These are phyloP conservation scores for Troilus luridus DNA, from an alignment of 2,888 invertebrate species.

Conservation along the genomic window DNA sequence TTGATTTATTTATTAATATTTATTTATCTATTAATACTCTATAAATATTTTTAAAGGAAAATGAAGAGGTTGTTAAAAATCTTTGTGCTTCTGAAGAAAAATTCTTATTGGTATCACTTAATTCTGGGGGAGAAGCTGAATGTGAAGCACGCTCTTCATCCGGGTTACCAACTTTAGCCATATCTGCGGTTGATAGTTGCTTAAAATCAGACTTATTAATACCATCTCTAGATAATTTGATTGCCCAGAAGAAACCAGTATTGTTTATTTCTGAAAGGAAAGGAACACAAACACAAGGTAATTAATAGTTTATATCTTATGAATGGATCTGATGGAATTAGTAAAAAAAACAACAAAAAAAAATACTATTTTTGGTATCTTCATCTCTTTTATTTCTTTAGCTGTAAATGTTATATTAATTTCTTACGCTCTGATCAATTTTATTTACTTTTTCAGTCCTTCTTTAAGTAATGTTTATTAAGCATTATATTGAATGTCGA, in stretches of 20 bases:
- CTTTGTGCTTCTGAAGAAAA: slow-evolving; percentile 32
- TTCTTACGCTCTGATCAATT: not conserved
- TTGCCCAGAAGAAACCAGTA: slow-evolving; percentile 7
- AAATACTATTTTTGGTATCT: too few relatives aligned
- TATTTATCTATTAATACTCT: too few relatives aligned
- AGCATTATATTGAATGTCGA: too few relatives aligned
- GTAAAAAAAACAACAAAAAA: not conserved
- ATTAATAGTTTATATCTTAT: not conserved
- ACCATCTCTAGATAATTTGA: not conserved
- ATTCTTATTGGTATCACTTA: slow-evolving; percentile 8
- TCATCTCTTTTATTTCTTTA: too few relatives aligned
- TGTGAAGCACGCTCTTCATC: not conserved
- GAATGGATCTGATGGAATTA: not conserved
- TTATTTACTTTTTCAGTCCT: not conserved
- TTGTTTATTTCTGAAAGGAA: slow-evolving; percentile 1
- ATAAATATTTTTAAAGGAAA: slow-evolving; percentile 25
- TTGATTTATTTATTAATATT: not conserved
- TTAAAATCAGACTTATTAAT: not conserved
- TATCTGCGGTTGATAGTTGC: not conserved
- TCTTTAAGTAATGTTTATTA: not conserved
- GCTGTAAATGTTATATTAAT: not conserved
- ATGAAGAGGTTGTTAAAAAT: not conserved
- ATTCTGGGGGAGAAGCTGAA: slow-evolving; percentile 25
- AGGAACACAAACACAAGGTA: not conserved
- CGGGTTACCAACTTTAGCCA: slow-evolving; percentile 3